Base-by-base conservation (phyloP, 2,888 invertebrate species). In the Cataglyphis livida region DNA sequence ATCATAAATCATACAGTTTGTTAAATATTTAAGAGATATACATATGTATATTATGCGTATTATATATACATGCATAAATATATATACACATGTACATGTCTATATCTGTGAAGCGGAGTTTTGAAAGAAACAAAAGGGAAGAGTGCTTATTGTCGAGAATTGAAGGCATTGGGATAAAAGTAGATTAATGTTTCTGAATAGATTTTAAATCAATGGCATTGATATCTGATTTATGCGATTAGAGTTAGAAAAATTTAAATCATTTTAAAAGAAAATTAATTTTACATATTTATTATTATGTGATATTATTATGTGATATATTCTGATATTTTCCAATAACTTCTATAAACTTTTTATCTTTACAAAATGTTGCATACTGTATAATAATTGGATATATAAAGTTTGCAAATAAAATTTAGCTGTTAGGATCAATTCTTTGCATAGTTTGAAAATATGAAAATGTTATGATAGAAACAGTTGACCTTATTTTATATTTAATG, bases 1-100 rank as follows among this genome's bases (percentile, higher is more conserved):
- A 28, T 28, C 28, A 28, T 28, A 89, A 76, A 64, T 85, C 35
- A 86, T 83, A 75, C 74, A 88, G 75, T 87, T 89, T 89, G 82
- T 88, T 88, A 86, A 73, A 85, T 88, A 88, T 85, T 73, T 81
- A 82, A 87, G 78, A 85, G 74, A 76, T 86, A 88, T 85, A 84
- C 84, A 82, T 82, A 84, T 64, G 59, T 81, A 73, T 64, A 81
- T 64, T 64, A 82, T 78, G 81, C 18, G 21, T 73, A 87, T 12
- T 70, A 57, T 5, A 78, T 65, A 79, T 57, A 86, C 82, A 88
- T 74, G 68, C 65, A 28, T n/a, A 81, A 76, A 84, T 35, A 81
- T 25, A 32, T 51, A 41, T 61, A 74, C 81, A 82, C 32, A 81
- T 28, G 62, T 61, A 81, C 32, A 76, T 84, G 76, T 78, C 75